phyloP scores from a whole-genome alignment of 2,113 vertebrate species.

The Piaya cayana region DNA sequence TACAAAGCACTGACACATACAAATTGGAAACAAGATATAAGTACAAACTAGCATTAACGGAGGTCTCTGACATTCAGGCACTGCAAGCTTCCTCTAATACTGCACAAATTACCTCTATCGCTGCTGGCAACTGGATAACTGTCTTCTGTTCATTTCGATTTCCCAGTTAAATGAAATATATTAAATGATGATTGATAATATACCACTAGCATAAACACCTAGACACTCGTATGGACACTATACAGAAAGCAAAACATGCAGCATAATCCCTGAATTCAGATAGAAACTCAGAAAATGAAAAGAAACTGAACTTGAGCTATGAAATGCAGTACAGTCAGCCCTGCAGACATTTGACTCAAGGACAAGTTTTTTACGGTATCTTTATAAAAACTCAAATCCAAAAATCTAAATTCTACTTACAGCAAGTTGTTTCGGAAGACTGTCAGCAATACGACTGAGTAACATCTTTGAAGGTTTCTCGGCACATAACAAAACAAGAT shows the following conservation, averaged over 20 bases:
- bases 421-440: slow-evolving; percentile 93
- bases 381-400: not conserved
- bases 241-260: not conserved
- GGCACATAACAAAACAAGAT: slow-evolving; percentile 92
- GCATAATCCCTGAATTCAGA: not conserved
- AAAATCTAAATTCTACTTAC: slow-evolving; percentile 76
- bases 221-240: not conserved
- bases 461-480: slow-evolving; percentile 92
- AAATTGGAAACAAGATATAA: not conserved
- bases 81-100: not conserved
- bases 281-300: not conserved
- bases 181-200: not conserved
- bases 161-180: not conserved
- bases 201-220: not conserved
- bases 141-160: not conserved
- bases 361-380: not conserved
- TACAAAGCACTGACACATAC: not conserved
- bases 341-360: not conserved
- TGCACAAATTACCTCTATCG: not conserved
- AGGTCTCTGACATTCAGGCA: not conserved
- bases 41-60: not conserved
- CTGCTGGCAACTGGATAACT: not conserved
- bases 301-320: not conserved
- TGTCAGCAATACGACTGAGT: slow-evolving; percentile 90
- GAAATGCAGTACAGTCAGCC: not conserved